phyloP scores from a whole-genome alignment of 2,888 invertebrate genomes.

The Microplitis manilae region DNA sequence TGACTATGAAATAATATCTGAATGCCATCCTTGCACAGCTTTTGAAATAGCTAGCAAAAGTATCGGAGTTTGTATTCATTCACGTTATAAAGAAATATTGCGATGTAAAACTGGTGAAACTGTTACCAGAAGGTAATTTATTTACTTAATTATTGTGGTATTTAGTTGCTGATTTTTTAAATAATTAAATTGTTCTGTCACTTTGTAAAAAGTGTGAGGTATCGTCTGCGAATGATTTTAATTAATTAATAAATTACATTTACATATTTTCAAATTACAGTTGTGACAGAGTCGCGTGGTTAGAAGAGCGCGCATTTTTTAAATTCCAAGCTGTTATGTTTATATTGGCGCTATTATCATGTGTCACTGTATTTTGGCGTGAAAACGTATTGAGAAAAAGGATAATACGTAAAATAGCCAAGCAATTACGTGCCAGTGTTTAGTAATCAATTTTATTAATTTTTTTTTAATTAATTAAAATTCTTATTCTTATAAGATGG shows the following conservation, averaged over 20 bases:
- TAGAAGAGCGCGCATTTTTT: constrained; percentile 89
- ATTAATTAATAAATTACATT: constrained; percentile 32
- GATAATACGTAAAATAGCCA: constrained; percentile 66
- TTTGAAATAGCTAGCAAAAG: constrained; percentile 88
- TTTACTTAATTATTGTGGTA: constrained; percentile 13
- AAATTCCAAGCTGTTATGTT: constrained; percentile 84
- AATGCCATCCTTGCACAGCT: constrained; percentile 89
- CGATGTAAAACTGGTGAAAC: constrained; percentile 87
- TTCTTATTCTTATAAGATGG: constrained; percentile 51
- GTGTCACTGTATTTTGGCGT: constrained; percentile 66
- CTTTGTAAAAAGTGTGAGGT: too few relatives aligned
- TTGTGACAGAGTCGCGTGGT: constrained; percentile 88
- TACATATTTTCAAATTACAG: constrained; percentile 73
- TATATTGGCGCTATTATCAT: constrained; percentile 77
- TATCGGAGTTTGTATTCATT: constrained; percentile 86
- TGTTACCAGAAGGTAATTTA: constrained; percentile 80
- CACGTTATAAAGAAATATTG: constrained; percentile 87
- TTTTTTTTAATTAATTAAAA: background rate
- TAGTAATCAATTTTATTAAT: constrained; percentile 30
- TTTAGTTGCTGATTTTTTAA: too few relatives aligned
- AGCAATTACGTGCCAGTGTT: constrained; percentile 64
- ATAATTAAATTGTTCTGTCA: background rate
- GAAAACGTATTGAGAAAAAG: constrained; percentile 66
- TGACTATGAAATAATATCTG: constrained; percentile 80
- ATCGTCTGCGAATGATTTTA: constrained; percentile 21